Conservation (phyloP, 2,888 invertebrate species). For the Andrena haemorrhoa region DNA sequence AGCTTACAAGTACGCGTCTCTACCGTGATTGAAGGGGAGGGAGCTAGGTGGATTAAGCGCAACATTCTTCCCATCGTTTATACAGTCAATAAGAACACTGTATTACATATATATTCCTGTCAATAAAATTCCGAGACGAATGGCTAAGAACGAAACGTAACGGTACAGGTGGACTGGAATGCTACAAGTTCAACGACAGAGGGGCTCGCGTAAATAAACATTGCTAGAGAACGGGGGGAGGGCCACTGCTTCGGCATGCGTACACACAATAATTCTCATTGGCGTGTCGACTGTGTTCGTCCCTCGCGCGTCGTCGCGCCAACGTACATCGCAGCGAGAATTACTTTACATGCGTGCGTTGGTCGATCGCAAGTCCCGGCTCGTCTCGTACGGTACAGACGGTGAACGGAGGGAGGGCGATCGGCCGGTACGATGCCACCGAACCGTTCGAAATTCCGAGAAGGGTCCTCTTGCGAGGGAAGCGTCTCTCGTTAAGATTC, state of each 20-base stretch:
- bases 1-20: conserved; percentile 52
- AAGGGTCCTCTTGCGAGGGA: too few relatives aligned
- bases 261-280: conserved; percentile 63
- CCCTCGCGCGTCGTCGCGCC: conserved; percentile 22
- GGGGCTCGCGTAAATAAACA: conserved; percentile 44
- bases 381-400: too few relatives aligned
- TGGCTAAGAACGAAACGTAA: conserved; percentile 57
- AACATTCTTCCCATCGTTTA: conserved; percentile 51
- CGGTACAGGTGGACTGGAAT: conserved; percentile 35
- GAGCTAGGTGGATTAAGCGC: conserved; percentile 15
- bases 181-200: conserved; percentile 53
- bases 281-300: conserved; percentile 41
- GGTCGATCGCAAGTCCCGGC: conserved; percentile 30
- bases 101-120: conserved; percentile 43
- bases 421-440: too few relatives aligned
- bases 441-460: too few relatives aligned
- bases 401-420: too few relatives aligned
- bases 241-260: conserved; percentile 52
- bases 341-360: conserved; percentile 45
- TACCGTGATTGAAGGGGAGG: conserved; percentile 15
- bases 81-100: conserved; percentile 49
- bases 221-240: conserved; percentile 53
- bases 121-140: conserved; percentile 47
- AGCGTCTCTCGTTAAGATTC: conserved; percentile 39
- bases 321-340: conserved; percentile 29